These are phyloP conservation scores for Oreochromis mossambicus DNA, from an alignment of 2,797 vertebrate species.

Conservation along the genomic window DNA sequence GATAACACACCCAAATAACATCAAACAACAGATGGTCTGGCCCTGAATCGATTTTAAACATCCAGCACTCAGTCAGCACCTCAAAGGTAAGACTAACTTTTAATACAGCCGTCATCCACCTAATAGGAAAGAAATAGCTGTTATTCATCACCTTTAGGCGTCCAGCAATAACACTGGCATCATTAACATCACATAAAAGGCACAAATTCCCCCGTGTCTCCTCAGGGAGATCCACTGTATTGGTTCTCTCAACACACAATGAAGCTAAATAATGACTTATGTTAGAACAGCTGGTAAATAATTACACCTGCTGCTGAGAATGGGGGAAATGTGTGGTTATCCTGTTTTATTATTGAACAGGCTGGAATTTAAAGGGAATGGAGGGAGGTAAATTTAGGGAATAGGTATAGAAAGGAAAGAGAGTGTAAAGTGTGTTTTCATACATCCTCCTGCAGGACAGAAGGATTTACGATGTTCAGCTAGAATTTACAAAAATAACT, in stretches of 20 bases:
- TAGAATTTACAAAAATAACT: background rate
- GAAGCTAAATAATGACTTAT: slow-evolving; percentile 47
- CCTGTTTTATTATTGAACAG: background rate
- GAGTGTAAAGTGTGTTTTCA: background rate
- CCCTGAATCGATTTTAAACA: background rate
- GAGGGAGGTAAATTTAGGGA: background rate
- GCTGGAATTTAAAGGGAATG: background rate
- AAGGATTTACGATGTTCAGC: background rate
- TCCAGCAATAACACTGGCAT: background rate
- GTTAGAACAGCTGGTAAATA: slow-evolving; percentile 23
- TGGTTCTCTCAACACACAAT: background rate
- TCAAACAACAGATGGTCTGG: slow-evolving; percentile 15
- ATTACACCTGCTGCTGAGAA: slow-evolving; percentile 16
- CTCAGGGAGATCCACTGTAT: background rate
- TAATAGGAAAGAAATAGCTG: slow-evolving; percentile 16
- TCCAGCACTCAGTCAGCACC: slow-evolving; percentile 3
- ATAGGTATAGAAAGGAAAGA: background rate
- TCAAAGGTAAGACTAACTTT: slow-evolving; percentile 32
- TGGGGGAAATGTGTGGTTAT: background rate
- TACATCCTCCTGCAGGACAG: background rate
- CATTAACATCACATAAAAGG: slow-evolving; percentile 33
- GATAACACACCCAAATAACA: slow-evolving; percentile 1
- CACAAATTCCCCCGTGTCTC: background rate
- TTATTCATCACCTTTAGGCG: slow-evolving; percentile 35
- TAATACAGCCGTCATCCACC: slow-evolving; percentile 29